Evolutionary conservation across 37 sponge, comb jelly and placozoan genomes (phyloP).

Genomic region (Theonella swinhoei): DNA sequence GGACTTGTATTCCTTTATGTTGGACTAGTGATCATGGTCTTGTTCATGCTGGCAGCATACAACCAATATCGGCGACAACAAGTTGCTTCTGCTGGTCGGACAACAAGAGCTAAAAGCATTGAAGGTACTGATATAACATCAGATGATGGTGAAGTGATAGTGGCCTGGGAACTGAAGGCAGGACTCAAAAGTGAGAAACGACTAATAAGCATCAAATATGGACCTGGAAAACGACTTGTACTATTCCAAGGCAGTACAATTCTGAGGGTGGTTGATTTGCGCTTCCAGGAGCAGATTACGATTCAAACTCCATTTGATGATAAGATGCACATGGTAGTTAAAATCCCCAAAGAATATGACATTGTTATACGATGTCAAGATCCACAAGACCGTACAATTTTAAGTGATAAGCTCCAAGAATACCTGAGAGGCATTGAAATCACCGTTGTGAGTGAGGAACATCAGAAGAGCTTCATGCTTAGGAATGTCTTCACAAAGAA

Average conservation of each 20-base stretch:
- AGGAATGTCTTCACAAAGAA: constrained; percentile 73
- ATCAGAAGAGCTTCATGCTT: constrained; percentile 45
- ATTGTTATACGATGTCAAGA: constrained; percentile 42
- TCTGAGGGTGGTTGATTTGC: constrained; percentile 63
- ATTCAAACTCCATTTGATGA: constrained; percentile 74
- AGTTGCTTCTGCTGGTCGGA: constrained; percentile 42
- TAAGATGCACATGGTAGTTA: constrained; percentile 43
- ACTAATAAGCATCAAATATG: constrained; percentile 70
- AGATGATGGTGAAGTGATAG: constrained; percentile 60
- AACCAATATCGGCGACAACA: constrained; percentile 54
- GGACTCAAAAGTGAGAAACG: constrained; percentile 57
- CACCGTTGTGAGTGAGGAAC: constrained; percentile 52
- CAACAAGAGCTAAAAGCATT: constrained; percentile 48
- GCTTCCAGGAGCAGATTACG: constrained; percentile 42
- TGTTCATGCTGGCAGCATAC: constrained; percentile 72
- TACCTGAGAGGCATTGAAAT: constrained; percentile 67
- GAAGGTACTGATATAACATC: constrained; percentile 63
- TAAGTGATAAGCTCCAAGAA: constrained; percentile 64
- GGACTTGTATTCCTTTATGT: constrained; percentile 69
- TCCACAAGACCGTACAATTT: constrained; percentile 41
- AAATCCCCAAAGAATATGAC: constrained; percentile 81
- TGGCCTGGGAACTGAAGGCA: constrained; percentile 60
- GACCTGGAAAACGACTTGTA: constrained; percentile 57
- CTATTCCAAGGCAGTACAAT: constrained; percentile 51
- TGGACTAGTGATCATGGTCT: constrained; percentile 50